These are phyloP conservation scores for Drosophila paranaensis DNA, from an alignment of 2,888 invertebrate genomes.

Conservation along the genomic window DNA sequence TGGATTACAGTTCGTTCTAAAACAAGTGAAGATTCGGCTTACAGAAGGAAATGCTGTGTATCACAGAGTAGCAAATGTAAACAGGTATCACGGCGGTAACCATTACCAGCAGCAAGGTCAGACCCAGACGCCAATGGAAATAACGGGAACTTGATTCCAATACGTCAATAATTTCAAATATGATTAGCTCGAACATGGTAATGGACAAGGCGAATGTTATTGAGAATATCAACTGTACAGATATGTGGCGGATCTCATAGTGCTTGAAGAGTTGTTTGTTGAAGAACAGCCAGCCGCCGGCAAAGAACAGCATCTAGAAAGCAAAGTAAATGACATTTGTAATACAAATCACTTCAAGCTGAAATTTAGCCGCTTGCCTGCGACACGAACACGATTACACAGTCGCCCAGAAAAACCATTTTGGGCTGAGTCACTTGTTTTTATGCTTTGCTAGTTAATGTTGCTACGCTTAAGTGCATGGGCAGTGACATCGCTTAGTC, in stretches of 20 bases:
- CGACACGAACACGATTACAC: slow-evolving; percentile 92
- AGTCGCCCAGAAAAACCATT: slow-evolving; percentile 95
- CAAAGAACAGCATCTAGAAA: slow-evolving; percentile 95
- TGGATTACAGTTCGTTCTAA: neutral
- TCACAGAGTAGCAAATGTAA: slow-evolving; percentile 97
- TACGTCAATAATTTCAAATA: slow-evolving; percentile 98
- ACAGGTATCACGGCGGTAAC: slow-evolving; percentile 98
- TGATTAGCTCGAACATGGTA: slow-evolving; percentile 99
- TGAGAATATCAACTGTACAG: slow-evolving; percentile 98
- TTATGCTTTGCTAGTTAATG: slow-evolving; percentile 21
- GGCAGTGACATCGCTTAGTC: slow-evolving; percentile 52
- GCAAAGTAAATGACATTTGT: slow-evolving; percentile 45
- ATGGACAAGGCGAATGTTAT: slow-evolving; percentile 98
- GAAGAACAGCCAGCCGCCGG: slow-evolving; percentile 99
- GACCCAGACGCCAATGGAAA: slow-evolving; percentile 95
- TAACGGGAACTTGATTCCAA: slow-evolving; percentile 92
- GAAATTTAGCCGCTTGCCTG: slow-evolving; percentile 86
- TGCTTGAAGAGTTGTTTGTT: slow-evolving; percentile 98
- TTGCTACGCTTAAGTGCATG: slow-evolving; percentile 9
- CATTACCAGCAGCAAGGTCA: slow-evolving; percentile 96
- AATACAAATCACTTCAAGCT: slow-evolving; percentile 2
- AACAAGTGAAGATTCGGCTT: slow-evolving; percentile 80
- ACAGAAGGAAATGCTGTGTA: slow-evolving; percentile 95
- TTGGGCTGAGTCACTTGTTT: slow-evolving; percentile 29
- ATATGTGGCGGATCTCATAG: slow-evolving; percentile 97